phyloP scores from a whole-genome alignment of 2,797 vertebrate genomes.

The Macropus fuliginosus region DNA sequence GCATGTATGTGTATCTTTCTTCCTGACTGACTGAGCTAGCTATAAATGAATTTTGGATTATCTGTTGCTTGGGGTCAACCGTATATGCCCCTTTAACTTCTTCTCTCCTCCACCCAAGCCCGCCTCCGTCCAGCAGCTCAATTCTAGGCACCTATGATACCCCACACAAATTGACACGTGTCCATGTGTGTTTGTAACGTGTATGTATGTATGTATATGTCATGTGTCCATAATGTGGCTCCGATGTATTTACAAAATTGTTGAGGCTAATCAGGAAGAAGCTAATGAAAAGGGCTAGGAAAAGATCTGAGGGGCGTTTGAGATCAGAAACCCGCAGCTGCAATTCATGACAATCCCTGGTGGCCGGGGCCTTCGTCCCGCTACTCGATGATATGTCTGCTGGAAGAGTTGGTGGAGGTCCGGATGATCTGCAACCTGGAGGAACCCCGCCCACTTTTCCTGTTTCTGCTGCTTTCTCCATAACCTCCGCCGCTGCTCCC shows the following conservation, averaged over 20 bases:
- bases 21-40: not conserved
- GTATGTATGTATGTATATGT: no score
- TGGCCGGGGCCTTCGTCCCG: not conserved
- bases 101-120: not conserved
- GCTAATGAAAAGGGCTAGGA: not conserved
- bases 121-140: not conserved
- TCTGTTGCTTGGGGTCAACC: not conserved
- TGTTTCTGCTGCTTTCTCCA: not conserved
- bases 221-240: not conserved
- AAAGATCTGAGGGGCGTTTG: not conserved
- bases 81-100: not conserved
- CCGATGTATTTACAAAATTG: constrained; percentile 23
- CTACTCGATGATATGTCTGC: constrained; percentile 65
- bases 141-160: not conserved
- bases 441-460: constrained; percentile 10
- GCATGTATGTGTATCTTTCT: not conserved
- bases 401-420: constrained; percentile 73
- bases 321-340: not conserved
- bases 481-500: not conserved
- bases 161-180: not conserved
- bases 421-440: constrained; percentile 67
- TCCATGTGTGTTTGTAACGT: no score
- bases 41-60: not conserved
- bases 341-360: accelerated
- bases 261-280: constrained; percentile 40